These are phyloP conservation scores for Spilarctia lutea DNA, from an alignment of 2,888 invertebrate species.

Conservation along the genomic window DNA sequence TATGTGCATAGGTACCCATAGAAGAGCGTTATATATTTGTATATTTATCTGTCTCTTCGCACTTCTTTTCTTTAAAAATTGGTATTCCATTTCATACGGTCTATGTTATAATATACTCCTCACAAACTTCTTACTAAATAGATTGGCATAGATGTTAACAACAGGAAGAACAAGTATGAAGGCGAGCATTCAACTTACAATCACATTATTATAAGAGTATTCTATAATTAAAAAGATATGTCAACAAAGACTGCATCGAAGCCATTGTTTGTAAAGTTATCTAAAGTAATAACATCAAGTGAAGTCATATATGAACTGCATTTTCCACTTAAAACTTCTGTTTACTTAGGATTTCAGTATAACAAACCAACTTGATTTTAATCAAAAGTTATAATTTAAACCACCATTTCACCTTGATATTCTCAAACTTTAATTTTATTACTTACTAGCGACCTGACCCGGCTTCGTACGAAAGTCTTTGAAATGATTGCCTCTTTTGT, in stretches of 20 bases:
- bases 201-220: neutral
- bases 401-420: conserved; percentile 11
- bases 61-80: no score
- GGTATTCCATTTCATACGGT: neutral
- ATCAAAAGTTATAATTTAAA: conserved; percentile 22
- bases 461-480: no score
- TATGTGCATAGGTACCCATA: no score
- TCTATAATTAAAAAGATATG: neutral
- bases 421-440: conserved; percentile 4
- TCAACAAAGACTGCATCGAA: neutral
- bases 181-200: neutral
- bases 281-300: neutral
- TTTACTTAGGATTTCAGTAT: conserved; percentile 52
- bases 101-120: neutral
- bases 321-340: conserved; percentile 22
- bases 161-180: neutral
- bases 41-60: no score
- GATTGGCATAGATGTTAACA: neutral
- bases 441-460: neutral
- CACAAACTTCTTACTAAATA: neutral
- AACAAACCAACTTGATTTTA: conserved; percentile 28
- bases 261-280: conserved; percentile 6
- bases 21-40: neutral
- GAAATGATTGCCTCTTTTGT: no score
- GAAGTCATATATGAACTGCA: neutral